Conservation (phyloP, 2,113 vertebrate genomes). For the Suncus etruscus region DNA sequence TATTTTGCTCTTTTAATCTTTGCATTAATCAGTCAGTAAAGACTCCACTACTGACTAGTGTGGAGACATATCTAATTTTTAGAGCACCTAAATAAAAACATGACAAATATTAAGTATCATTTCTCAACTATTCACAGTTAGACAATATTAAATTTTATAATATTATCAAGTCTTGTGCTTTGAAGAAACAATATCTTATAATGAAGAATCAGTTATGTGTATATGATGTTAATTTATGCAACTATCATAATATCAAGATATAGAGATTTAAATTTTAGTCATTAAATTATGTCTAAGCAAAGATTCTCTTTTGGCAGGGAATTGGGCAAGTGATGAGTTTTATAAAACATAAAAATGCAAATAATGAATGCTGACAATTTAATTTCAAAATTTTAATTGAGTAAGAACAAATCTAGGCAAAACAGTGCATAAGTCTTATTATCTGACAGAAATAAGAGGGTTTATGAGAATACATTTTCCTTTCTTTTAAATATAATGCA, state of each 20-base stretch:
- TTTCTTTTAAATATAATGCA: background rate
- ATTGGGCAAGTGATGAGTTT: background rate
- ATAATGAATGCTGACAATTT: background rate
- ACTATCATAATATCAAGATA: background rate
- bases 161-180: background rate
- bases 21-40: background rate
- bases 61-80: background rate
- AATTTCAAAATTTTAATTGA: background rate
- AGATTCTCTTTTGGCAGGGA: background rate
- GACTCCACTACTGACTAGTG: background rate
- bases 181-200: background rate
- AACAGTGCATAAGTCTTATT: background rate
- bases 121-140: constrained; percentile 1
- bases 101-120: background rate
- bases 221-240: background rate
- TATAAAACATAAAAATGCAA: background rate
- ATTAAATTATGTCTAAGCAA: background rate
- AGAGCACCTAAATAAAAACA: constrained; percentile 2
- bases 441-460: background rate
- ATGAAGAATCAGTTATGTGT: background rate
- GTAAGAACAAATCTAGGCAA: background rate
- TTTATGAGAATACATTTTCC: background rate
- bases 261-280: background rate
- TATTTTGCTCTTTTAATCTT: background rate
- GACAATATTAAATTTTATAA: background rate